phyloP scores from a whole-genome alignment of 2,888 invertebrate genomes.

The Drosophila kuntzei region DNA sequence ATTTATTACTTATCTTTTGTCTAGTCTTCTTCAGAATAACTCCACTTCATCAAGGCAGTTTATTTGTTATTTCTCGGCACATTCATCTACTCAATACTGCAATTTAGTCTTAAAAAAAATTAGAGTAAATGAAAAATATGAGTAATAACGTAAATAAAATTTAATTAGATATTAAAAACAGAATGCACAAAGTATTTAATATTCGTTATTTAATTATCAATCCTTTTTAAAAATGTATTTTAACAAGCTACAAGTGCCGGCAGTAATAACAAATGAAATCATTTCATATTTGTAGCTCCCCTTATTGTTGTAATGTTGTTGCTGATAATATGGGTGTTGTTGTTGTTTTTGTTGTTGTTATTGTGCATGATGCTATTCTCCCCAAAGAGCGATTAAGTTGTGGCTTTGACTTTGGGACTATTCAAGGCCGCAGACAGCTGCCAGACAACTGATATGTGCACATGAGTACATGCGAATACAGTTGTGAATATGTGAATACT shows the following conservation, averaged over 20 bases:
- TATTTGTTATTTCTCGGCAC: no score
- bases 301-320: slow-evolving; percentile 11
- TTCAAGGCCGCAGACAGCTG: slow-evolving; percentile 80
- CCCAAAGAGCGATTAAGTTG: slow-evolving; percentile 71
- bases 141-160: not conserved
- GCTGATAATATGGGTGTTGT: slow-evolving; percentile 24
- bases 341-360: slow-evolving; percentile 29
- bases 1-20: no score
- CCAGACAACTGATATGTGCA: slow-evolving; percentile 83
- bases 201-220: not conserved
- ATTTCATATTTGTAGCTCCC: slow-evolving; percentile 35
- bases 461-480: slow-evolving; percentile 72
- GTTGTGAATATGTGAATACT: slow-evolving; percentile 27
- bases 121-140: not conserved
- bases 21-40: no score
- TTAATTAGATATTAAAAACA: not conserved
- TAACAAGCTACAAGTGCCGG: slow-evolving; percentile 10
- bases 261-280: slow-evolving; percentile 54
- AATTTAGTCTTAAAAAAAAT: not conserved
- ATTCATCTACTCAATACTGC: not conserved
- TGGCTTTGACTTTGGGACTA: slow-evolving; percentile 73
- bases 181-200: not conserved
- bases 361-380: slow-evolving; percentile 28
- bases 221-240: slow-evolving; percentile 19
- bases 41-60: no score